Conservation (phyloP, 2,888 invertebrate species). For the Eutolmus rufibarbis region DNA sequence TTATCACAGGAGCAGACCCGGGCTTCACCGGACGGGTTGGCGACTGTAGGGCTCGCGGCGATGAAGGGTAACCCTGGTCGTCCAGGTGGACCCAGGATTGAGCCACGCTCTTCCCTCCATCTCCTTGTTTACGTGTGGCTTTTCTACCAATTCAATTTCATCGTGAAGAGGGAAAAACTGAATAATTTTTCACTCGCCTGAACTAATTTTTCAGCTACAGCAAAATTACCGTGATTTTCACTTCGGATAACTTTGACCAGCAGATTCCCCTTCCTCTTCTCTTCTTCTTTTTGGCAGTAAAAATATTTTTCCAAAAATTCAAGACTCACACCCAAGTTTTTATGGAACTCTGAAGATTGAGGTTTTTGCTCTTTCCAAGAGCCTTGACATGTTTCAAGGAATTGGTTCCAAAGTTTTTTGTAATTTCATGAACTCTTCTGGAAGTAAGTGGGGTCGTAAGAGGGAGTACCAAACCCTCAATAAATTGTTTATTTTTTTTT, state of each 20-base stretch:
- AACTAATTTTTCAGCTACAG: conserved; percentile 16
- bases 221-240: conserved; percentile 5
- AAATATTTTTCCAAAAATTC: not conserved
- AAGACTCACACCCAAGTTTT: not conserved
- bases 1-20: not conserved
- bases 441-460: not conserved
- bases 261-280: not conserved
- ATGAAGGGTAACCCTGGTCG: not conserved
- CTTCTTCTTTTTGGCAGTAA: not conserved
- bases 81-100: not conserved
- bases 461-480: not conserved
- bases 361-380: not conserved
- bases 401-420: not conserved
- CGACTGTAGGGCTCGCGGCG: not conserved
- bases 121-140: not conserved
- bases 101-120: not conserved
- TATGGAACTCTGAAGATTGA: not conserved
- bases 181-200: conserved; percentile 11
- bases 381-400: not conserved
- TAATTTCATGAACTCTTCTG: not conserved
- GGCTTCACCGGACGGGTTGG: not conserved
- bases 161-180: not conserved
- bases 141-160: conserved; percentile 21
- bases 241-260: not conserved
- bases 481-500: not conserved